These are phyloP conservation scores for Drosophila ficusphila DNA, from an alignment of 1,140 invertebrate genomes.

Conservation along the genomic window DNA sequence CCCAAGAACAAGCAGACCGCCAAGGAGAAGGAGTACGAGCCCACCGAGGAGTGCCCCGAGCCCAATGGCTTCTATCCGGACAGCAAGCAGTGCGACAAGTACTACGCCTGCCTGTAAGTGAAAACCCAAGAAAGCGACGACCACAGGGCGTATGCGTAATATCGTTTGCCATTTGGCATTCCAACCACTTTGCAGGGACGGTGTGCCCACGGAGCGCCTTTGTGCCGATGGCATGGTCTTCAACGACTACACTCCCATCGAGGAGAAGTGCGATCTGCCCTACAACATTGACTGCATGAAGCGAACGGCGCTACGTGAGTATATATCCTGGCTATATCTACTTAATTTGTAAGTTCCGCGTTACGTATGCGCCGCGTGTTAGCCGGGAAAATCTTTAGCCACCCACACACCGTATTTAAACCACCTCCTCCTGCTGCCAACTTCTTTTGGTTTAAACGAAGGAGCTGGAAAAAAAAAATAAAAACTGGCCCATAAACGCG, in stretches of 20 bases:
- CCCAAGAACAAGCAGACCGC: constrained; percentile 55
- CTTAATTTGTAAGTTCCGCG: constrained; percentile 34
- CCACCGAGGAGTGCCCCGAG: constrained; percentile 90
- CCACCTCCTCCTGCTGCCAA: too few relatives aligned
- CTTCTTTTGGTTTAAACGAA: too few relatives aligned
- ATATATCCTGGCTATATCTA: constrained; percentile 11
- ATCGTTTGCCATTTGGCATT: not conserved
- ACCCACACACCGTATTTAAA: too few relatives aligned
- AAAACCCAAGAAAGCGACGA: not conserved
- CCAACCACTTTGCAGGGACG: constrained; percentile 85
- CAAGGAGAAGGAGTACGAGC: constrained; percentile 45
- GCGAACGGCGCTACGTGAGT: constrained; percentile 92
- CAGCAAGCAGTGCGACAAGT: constrained; percentile 95
- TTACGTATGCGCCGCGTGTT: constrained; percentile 54
- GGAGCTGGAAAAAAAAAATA: too few relatives aligned
- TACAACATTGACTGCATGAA: constrained; percentile 93
- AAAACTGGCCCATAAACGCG: constrained; percentile 63
- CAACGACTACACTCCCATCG: constrained; percentile 91
- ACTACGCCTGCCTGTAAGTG: constrained; percentile 90
- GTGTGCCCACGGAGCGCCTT: constrained; percentile 90
- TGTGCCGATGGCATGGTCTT: constrained; percentile 97
- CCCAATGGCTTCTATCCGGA: constrained; percentile 94
- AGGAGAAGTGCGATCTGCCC: constrained; percentile 94
- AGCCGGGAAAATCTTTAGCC: too few relatives aligned
- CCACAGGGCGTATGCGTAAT: constrained; percentile 46